Evolutionary conservation across 2,888 invertebrate species (phyloP).

Genomic region (Rhamphomyia laevipes): DNA sequence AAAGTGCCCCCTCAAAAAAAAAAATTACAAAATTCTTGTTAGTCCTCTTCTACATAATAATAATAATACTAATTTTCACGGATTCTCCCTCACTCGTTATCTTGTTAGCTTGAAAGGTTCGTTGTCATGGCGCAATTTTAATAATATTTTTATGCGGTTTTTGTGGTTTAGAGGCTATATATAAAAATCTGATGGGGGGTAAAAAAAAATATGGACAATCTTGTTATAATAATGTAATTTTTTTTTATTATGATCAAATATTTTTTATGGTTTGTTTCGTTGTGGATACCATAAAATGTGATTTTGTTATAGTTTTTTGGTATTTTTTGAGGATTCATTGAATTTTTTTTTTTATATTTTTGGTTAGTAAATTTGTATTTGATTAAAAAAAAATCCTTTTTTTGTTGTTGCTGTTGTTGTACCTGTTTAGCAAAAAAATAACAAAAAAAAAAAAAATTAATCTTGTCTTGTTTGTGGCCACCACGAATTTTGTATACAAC

Average conservation of each 20-base stretch:
- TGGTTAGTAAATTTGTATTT: not conserved
- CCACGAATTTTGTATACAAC: not conserved
- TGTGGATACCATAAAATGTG: not conserved
- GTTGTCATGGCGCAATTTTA: no score
- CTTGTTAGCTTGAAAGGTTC: no score
- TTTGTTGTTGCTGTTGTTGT: not conserved
- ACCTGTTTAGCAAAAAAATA: not conserved
- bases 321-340: not conserved
- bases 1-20: no score
- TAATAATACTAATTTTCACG: no score
- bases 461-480: not conserved
- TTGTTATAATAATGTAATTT: not conserved
- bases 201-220: not conserved
- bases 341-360: not conserved
- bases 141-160: no score
- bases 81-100: no score
- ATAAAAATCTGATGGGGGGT: no score
- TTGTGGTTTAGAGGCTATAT: no score
- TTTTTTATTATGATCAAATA: not conserved
- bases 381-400: no score
- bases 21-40: no score
- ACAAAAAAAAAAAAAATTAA: not conserved
- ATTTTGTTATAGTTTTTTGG: not conserved
- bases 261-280: not conserved
- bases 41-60: no score